Percentiles rank a stretch among this genome's conserved stretches.
phyloP scores from a whole-genome alignment of 2,888 invertebrate species.

The Papilio demoleus region DNA sequence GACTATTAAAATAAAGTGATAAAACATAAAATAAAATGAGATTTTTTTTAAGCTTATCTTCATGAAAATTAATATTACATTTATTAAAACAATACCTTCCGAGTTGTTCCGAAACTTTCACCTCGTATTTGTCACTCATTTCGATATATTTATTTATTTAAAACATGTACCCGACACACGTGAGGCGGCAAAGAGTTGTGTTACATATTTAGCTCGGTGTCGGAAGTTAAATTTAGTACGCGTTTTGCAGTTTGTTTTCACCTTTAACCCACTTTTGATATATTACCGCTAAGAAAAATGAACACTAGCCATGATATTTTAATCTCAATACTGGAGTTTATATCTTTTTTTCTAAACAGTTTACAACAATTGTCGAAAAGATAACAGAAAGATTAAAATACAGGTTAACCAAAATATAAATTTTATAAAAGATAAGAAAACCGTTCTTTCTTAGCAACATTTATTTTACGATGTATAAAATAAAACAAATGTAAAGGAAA shows the following conservation, averaged over 20 bases:
- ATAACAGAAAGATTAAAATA: background rate
- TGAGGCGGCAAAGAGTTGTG: slow-evolving; percentile 47
- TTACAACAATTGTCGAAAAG: background rate
- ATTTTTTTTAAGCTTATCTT: too few species aligned
- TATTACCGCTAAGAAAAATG: background rate
- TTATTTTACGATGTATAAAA: too few species aligned
- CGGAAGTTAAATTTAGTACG: slow-evolving; percentile 49
- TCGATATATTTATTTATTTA: slow-evolving; percentile 36
- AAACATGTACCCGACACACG: slow-evolving; percentile 44
- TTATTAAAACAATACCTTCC: too few species aligned
- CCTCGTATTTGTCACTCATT: slow-evolving; percentile 64
- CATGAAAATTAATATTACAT: too few species aligned
- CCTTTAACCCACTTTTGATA: slow-evolving; percentile 20
- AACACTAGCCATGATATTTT: background rate
- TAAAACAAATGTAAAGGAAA: slow-evolving; percentile 23
- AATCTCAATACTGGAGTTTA: background rate
- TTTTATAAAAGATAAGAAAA: background rate
- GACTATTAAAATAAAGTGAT: too few species aligned
- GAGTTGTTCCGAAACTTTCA: slow-evolving; percentile 62
- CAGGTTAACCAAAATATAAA: background rate
- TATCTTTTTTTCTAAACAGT: background rate
- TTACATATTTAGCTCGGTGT: slow-evolving; percentile 52
- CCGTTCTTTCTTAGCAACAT: too few species aligned
- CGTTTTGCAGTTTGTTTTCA: slow-evolving; percentile 22
- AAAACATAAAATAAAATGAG: too few species aligned